A percentile compares a stretch with the other conserved stretches of the same genome.
Evolutionary conservation across 2,888 invertebrate genomes (phyloP).

Genomic region (Polydesmus complanatus): DNA sequence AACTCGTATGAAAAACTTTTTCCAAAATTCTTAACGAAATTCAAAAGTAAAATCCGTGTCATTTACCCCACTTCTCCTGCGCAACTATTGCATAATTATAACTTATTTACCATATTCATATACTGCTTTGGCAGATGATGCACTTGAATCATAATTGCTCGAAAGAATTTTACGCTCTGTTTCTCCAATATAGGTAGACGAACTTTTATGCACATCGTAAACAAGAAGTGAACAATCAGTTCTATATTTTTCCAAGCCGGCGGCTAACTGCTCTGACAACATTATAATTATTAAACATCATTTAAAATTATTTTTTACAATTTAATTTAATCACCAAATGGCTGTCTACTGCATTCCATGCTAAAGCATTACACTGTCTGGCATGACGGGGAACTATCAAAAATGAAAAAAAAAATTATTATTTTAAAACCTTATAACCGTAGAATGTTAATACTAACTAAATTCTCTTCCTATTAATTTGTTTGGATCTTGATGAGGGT

Average conservation of each 20-base stretch:
- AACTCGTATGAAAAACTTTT: no score
- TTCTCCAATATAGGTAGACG: slow-evolving; percentile 12
- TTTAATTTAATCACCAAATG: background rate
- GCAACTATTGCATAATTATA: no score
- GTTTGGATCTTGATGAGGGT: slow-evolving; percentile 40
- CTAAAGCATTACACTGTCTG: slow-evolving; percentile 68
- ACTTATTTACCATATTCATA: slow-evolving; percentile 48
- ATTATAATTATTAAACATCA: slow-evolving; percentile 1
- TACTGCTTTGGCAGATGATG: slow-evolving; percentile 41
- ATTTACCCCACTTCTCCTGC: no score
- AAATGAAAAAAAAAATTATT: slow-evolving; percentile 6
- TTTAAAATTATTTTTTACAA: no score
- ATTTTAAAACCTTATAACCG: slow-evolving; percentile 20
- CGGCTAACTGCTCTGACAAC: slow-evolving; percentile 43
- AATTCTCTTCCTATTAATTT: slow-evolving; percentile 62
- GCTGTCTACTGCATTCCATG: slow-evolving; percentile 62
- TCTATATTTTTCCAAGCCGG: slow-evolving; percentile 76
- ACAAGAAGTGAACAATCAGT: slow-evolving; percentile 75
- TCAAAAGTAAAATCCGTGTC: no score
- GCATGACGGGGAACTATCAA: slow-evolving; percentile 63
- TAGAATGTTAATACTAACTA: slow-evolving; percentile 37
- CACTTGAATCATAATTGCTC: slow-evolving; percentile 24
- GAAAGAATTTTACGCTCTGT: slow-evolving; percentile 16
- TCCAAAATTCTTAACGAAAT: no score
- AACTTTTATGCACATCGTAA: slow-evolving; percentile 61